Conservation (phyloP, 2,888 invertebrate genomes). For the Exephanes ischioxanthus region DNA sequence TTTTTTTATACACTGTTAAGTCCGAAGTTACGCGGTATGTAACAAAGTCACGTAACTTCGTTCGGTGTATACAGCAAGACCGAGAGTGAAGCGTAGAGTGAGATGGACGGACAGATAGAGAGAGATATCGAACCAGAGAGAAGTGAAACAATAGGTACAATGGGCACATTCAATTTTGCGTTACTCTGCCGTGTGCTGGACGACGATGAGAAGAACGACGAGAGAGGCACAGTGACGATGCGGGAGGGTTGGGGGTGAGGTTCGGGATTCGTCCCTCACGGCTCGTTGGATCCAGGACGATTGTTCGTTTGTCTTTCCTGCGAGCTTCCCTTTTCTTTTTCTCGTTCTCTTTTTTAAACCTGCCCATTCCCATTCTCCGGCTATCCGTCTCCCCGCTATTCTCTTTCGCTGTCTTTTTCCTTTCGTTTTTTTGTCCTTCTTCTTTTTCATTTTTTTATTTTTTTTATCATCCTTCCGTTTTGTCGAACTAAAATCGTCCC, state of each 20-base stretch:
- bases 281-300: constrained; percentile 69
- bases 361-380: constrained; percentile 40
- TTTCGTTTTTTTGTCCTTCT: neutral
- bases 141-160: constrained; percentile 68
- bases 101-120: constrained; percentile 13
- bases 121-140: constrained; percentile 45
- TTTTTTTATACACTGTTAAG: neutral
- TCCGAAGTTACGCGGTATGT: constrained; percentile 43
- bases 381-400: constrained; percentile 44
- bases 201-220: constrained; percentile 63
- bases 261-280: constrained; percentile 67
- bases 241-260: constrained; percentile 18
- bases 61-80: constrained; percentile 31
- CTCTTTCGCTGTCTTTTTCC: constrained; percentile 22
- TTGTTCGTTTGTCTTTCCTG: constrained; percentile 69
- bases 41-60: constrained; percentile 61
- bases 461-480: constrained; percentile 8
- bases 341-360: constrained; percentile 46
- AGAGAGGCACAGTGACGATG: constrained; percentile 24
- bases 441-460: neutral
- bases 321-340: constrained; percentile 38
- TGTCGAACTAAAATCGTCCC: constrained; percentile 36
- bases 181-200: constrained; percentile 61
- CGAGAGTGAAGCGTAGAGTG: constrained; percentile 30
- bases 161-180: constrained; percentile 66